These are phyloP conservation scores for Oscheius sp. DNA, from an alignment of 2,888 invertebrate species.

Conservation along the genomic window DNA sequence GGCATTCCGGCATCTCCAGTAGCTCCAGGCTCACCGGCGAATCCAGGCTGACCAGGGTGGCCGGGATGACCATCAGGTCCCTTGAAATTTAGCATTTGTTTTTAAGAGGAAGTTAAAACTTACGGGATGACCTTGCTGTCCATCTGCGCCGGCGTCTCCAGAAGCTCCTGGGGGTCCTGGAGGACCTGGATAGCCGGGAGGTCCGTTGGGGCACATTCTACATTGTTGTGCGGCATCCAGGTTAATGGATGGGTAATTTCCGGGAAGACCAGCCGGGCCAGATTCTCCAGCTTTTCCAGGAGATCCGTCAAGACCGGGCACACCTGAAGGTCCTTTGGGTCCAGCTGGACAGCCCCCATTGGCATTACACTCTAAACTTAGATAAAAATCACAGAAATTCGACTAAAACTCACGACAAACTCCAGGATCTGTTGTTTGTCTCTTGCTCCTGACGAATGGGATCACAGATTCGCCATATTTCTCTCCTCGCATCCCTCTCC, in stretches of 20 bases:
- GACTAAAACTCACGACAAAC: constrained; percentile 25
- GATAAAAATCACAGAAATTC: background rate
- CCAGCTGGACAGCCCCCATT: constrained; percentile 53
- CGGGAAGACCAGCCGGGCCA: constrained; percentile 48
- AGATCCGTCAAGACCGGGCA: constrained; percentile 47
- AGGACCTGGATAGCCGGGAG: constrained; percentile 53
- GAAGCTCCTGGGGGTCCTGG: constrained; percentile 51
- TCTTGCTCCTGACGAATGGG: constrained; percentile 49
- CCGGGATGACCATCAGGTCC: constrained; percentile 51
- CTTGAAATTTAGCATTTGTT: background rate
- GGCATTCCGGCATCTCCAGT: constrained; percentile 51
- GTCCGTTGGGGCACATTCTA: constrained; percentile 56
- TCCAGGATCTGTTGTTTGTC: constrained; percentile 47
- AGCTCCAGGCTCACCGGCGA: constrained; percentile 49
- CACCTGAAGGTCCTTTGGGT: constrained; percentile 40
- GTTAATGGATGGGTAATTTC: constrained; percentile 57
- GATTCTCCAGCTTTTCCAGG: constrained; percentile 46
- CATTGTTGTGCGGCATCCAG: constrained; percentile 56
- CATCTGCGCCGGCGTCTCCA: constrained; percentile 52
- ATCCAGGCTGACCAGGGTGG: constrained; percentile 49
- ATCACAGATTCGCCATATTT: constrained; percentile 41
- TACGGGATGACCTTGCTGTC: constrained; percentile 52
- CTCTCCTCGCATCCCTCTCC: constrained; percentile 32
- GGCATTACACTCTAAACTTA: constrained; percentile 44
- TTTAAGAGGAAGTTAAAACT: constrained; percentile 32